A percentile compares a stretch with the other conserved stretches of the same genome.
Conservation (phyloP, 2,113 vertebrate genomes). For the Motacilla tschutschensis region DNA sequence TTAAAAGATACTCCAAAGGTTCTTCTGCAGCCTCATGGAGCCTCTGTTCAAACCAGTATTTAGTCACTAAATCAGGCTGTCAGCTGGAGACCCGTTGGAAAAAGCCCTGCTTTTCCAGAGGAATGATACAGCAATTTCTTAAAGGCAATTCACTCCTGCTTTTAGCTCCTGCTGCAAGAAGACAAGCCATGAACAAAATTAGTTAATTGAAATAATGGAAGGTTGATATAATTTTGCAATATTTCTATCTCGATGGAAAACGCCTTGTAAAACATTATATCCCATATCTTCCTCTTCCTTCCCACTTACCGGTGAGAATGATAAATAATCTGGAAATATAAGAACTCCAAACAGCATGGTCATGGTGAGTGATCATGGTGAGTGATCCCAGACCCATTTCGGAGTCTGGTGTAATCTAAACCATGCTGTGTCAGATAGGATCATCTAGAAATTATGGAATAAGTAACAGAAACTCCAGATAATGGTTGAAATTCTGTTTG, state of each 20-base stretch:
- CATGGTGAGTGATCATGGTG: neutral
- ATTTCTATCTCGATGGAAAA: neutral
- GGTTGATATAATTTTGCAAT: neutral
- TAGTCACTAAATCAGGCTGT: constrained; percentile 26
- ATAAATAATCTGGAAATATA: neutral
- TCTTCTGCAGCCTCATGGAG: constrained; percentile 3
- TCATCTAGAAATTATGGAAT: neutral
- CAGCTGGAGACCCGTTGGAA: neutral
- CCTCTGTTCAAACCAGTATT: constrained; percentile 42
- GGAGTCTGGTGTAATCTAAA: neutral
- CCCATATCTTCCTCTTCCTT: neutral
- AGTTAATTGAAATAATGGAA: neutral
- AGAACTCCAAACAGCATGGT: neutral
- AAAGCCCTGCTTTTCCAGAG: neutral
- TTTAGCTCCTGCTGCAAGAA: neutral
- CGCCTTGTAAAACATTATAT: neutral
- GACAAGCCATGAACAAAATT: neutral
- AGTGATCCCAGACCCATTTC: neutral
- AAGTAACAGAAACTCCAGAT: neutral
- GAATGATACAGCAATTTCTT: neutral
- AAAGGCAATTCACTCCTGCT: neutral
- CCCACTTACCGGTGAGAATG: neutral
- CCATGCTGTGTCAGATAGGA: neutral
- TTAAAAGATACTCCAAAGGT: constrained; percentile 35
- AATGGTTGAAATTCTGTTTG: neutral